These are phyloP conservation scores for Epinephelus cyanopodus DNA, from an alignment of 2,113 vertebrate species.

Conservation along the genomic window DNA sequence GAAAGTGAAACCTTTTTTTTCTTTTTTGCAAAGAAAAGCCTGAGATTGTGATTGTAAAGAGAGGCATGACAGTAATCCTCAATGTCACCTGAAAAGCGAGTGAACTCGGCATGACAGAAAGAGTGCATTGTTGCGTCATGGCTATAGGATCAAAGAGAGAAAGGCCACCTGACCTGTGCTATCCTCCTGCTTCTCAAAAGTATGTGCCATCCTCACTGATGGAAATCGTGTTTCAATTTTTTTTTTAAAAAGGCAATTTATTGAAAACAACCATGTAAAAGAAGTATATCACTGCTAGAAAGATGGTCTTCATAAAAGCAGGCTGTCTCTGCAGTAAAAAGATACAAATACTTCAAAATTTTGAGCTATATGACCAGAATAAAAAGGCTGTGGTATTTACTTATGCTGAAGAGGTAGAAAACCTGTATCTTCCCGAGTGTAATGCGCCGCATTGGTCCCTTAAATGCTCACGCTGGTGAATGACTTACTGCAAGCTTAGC, in stretches of 20 bases:
- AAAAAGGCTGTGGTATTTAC: too few relatives aligned
- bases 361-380: too few relatives aligned
- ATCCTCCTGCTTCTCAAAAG: not conserved
- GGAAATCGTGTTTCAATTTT: not conserved
- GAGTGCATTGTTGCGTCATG: slow-evolving; percentile 22
- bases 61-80: slow-evolving; percentile 30
- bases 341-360: too few relatives aligned
- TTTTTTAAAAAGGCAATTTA: not conserved
- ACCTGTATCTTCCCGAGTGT: too few relatives aligned
- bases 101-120: slow-evolving; percentile 26
- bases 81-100: slow-evolving; percentile 41
- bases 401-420: too few relatives aligned
- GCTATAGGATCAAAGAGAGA: slow-evolving; percentile 16
- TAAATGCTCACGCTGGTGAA: too few relatives aligned
- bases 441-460: too few relatives aligned
- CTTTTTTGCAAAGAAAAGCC: not conserved
- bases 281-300: too few relatives aligned
- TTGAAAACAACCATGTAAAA: not conserved
- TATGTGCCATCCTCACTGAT: not conserved
- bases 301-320: too few relatives aligned
- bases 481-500: too few relatives aligned
- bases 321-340: too few relatives aligned
- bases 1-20: not conserved
- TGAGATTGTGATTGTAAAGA: slow-evolving; percentile 18
- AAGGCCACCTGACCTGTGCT: not conserved